These are phyloP conservation scores for Protobothrops mucrosquamatus DNA, from an alignment of 2,113 vertebrate species.

Conservation along the genomic window DNA sequence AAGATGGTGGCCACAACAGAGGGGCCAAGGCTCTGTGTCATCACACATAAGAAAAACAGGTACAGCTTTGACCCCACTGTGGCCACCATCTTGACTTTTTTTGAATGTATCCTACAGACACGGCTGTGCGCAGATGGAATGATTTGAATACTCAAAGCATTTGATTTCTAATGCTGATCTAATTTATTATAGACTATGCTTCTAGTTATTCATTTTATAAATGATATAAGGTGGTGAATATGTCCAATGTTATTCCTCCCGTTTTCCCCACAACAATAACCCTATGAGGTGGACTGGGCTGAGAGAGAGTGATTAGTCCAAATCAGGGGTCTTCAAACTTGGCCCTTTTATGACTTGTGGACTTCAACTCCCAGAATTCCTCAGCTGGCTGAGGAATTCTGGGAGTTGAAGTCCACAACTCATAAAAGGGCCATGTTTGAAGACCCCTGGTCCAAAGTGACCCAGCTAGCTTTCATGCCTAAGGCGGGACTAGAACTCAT, in stretches of 20 bases:
- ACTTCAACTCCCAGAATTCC: too few relatives aligned
- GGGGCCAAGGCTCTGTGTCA: background rate
- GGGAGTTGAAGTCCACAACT: too few relatives aligned
- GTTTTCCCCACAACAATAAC: background rate
- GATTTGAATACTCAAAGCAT: background rate
- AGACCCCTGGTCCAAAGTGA: too few relatives aligned
- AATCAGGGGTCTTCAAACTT: too few relatives aligned
- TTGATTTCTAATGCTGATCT: background rate
- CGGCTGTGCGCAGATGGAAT: background rate
- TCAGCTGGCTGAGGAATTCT: too few relatives aligned
- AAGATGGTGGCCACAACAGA: background rate
- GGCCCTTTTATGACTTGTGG: too few relatives aligned
- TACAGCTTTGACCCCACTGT: background rate
- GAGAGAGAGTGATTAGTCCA: background rate
- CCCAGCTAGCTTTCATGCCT: too few relatives aligned
- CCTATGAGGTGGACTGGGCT: background rate
- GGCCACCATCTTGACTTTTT: background rate
- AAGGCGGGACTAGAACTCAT: too few relatives aligned
- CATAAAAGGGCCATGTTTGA: too few relatives aligned
- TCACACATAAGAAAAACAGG: background rate
- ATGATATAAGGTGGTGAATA: background rate
- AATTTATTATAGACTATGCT: background rate
- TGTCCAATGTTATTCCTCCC: background rate
- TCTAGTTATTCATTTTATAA: background rate
- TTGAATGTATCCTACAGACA: background rate